phyloP scores from a whole-genome alignment of 2,888 invertebrate species.

The Lymantria dispar region DNA sequence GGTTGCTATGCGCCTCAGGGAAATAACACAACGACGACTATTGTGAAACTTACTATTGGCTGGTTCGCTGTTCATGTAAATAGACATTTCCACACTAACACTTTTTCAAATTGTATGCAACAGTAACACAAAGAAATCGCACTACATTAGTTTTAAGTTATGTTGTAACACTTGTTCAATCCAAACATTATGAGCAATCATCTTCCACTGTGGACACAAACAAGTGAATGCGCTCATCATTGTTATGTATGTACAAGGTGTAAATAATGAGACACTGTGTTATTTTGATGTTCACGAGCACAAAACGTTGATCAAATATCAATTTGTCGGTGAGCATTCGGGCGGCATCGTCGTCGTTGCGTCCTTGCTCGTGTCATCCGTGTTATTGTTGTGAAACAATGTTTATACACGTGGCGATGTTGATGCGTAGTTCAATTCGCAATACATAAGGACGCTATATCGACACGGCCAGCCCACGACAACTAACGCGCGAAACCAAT shows the following conservation, averaged over 20 bases:
- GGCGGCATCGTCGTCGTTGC: conserved; percentile 49
- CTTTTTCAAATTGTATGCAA: conserved; percentile 29
- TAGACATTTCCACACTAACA: conserved; percentile 54
- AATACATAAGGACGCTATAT: conserved; percentile 61
- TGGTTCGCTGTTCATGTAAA: conserved; percentile 40
- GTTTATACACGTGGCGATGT: conserved; percentile 77
- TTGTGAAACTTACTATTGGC: conserved; percentile 52
- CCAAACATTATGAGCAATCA: conserved; percentile 45
- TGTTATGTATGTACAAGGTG: conserved; percentile 38
- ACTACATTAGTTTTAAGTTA: conserved; percentile 45
- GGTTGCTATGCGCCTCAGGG: conserved; percentile 43
- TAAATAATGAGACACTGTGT: conserved; percentile 34
- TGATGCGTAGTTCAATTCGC: conserved; percentile 63
- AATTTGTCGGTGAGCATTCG: conserved; percentile 44
- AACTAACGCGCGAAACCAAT: conserved; percentile 71
- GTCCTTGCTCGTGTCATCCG: conserved; percentile 68
- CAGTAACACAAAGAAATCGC: conserved; percentile 22
- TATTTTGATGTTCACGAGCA: conserved; percentile 39
- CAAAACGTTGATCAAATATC: conserved; percentile 42
- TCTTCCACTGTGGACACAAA: conserved; percentile 35
- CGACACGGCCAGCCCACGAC: conserved; percentile 65
- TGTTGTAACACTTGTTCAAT: conserved; percentile 49
- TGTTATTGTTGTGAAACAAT: conserved; percentile 80
- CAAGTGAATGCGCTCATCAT: conserved; percentile 38
- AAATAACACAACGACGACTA: conserved; percentile 32